Conservation (phyloP, 1,140 invertebrate genomes). For the Sycophila sp. region DNA sequence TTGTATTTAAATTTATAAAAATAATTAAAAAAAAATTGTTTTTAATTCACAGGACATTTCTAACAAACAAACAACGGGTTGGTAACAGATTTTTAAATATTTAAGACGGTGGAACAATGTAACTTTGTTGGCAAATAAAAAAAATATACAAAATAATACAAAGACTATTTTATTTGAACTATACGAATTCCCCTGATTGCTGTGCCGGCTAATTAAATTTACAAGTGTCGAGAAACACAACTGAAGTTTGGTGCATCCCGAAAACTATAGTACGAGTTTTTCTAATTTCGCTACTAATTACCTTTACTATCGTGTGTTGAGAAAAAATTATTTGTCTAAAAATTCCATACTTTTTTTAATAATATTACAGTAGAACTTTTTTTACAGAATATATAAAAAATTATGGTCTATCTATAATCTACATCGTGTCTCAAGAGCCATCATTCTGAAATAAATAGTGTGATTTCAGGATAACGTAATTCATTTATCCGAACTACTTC, state of each 20-base stretch:
- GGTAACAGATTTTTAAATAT: too few relatives aligned
- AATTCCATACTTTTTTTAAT: constrained; percentile 24
- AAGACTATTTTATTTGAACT: too few relatives aligned
- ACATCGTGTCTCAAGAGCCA: background rate
- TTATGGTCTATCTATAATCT: background rate
- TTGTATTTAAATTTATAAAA: background rate
- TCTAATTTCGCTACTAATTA: background rate
- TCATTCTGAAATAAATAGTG: background rate
- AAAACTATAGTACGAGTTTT: background rate
- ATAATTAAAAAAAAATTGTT: background rate
- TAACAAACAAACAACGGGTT: too few relatives aligned
- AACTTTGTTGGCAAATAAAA: too few relatives aligned
- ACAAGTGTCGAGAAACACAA: background rate
- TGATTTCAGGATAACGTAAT: background rate
- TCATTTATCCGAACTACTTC: background rate
- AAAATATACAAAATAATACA: too few relatives aligned
- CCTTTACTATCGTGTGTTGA: background rate
- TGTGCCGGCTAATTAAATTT: background rate
- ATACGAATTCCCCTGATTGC: too few relatives aligned
- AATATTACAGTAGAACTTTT: too few relatives aligned
- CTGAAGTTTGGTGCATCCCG: background rate
- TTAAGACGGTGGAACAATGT: too few relatives aligned
- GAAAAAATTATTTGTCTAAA: constrained; percentile 25
- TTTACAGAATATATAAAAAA: background rate
- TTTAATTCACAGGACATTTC: too few relatives aligned